A percentile compares a stretch with the other conserved stretches of the same genome.
Conservation (phyloP, 2,797 vertebrate species). For the Cossypha polioptera region DNA sequence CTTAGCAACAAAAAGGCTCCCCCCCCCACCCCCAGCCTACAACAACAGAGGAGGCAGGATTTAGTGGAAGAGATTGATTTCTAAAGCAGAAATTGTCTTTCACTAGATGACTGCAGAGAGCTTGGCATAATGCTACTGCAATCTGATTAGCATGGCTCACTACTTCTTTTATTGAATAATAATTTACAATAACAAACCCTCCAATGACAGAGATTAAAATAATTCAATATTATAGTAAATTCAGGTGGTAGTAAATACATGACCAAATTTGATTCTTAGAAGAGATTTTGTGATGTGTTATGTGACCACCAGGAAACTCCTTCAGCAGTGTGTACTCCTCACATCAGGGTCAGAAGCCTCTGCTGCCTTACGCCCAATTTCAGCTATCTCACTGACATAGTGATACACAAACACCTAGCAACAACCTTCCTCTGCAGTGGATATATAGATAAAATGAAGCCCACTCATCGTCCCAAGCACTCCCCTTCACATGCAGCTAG, state of each 20-base stretch:
- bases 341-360: not conserved
- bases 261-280: not conserved
- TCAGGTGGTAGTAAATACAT: not conserved
- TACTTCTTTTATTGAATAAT: constrained; percentile 24
- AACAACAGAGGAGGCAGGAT: not conserved
- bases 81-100: not conserved
- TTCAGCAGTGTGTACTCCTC: fast-evolving
- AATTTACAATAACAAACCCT: constrained; percentile 13
- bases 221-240: not conserved
- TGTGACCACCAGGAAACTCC: not conserved
- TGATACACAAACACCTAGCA: not conserved
- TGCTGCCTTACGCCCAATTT: not conserved
- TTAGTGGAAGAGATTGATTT: not conserved
- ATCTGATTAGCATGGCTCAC: not conserved
- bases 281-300: not conserved
- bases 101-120: not conserved
- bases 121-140: not conserved
- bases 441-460: not conserved
- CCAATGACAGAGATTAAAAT: constrained; percentile 10
- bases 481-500: fast-evolving
- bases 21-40: not conserved
- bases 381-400: fast-evolving
- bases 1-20: not conserved
- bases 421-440: not conserved
- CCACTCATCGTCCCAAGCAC: not conserved